phyloP scores from a whole-genome alignment of 2,113 vertebrate species.

The Myanophis thanlyinensis region DNA sequence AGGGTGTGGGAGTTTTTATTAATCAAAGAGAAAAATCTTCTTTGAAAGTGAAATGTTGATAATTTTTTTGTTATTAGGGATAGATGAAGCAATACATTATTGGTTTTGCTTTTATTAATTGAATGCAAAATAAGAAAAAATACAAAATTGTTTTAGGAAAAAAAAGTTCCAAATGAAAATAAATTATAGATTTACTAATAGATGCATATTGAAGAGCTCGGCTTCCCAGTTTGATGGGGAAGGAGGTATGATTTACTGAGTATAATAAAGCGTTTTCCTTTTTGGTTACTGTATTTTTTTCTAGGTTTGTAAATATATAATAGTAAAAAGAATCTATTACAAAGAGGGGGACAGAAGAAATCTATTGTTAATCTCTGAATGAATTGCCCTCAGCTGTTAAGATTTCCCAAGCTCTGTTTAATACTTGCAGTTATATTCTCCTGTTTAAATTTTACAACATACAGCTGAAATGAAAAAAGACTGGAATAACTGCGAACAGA shows the following conservation, averaged over 20 bases:
- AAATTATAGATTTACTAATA: too few relatives aligned
- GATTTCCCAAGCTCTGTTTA: neutral
- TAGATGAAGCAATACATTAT: neutral
- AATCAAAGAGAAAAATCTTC: neutral
- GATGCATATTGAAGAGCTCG: neutral
- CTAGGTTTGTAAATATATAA: neutral
- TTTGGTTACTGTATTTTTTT: neutral
- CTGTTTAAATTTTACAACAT: neutral
- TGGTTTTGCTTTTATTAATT: neutral
- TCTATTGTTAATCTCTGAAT: neutral
- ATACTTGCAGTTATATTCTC: neutral
- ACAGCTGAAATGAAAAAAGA: neutral
- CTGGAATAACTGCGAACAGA: neutral
- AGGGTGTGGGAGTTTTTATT: neutral
- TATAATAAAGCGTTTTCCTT: neutral
- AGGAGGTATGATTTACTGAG: neutral
- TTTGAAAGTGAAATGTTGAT: neutral
- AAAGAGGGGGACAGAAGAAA: neutral
- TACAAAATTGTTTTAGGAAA: neutral
- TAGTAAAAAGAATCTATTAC: neutral
- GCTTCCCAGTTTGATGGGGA: neutral
- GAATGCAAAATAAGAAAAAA: neutral
- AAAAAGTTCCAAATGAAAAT: neutral
- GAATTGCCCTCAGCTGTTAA: neutral
- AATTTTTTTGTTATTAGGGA: neutral